Percentiles rank a stretch among this genome's conserved stretches.
Conservation (phyloP, 2,888 invertebrate species). For the Gonocerus acuteangulatus region DNA sequence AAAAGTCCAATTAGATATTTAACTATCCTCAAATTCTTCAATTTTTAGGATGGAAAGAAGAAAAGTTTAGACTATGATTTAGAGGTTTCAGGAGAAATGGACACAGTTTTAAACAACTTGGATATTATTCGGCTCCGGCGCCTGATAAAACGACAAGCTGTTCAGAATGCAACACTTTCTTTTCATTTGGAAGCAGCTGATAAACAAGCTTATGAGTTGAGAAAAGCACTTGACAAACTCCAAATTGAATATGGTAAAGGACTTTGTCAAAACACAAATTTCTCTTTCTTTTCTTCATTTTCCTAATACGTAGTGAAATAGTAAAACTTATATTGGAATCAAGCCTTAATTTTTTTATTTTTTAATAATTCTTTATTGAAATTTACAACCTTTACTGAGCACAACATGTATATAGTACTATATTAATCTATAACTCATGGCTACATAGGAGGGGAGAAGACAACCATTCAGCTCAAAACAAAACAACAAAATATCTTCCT, state of each 20-base stretch:
- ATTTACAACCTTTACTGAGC: too few species aligned
- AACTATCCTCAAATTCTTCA: too few species aligned
- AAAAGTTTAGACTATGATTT: neutral
- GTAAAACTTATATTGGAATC: neutral
- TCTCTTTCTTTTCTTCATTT: neutral
- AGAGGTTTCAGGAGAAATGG: neutral
- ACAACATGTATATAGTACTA: too few species aligned
- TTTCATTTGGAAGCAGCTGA: slow-evolving; percentile 5
- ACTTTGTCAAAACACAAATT: neutral
- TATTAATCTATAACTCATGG: too few species aligned
- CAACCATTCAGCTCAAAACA: too few species aligned
- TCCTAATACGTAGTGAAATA: neutral
- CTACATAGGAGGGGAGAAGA: too few species aligned
- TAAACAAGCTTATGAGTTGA: neutral
- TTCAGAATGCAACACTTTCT: slow-evolving; percentile 12
- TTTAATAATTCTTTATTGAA: too few species aligned
- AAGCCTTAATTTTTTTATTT: too few species aligned
- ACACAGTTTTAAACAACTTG: slow-evolving; percentile 3
- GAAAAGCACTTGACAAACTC: slow-evolving; percentile 8
- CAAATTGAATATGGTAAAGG: slow-evolving; percentile 8
- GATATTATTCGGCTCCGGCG: slow-evolving; percentile 3
- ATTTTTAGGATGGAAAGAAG: too few species aligned
- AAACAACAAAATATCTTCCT: too few species aligned
- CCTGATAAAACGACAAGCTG: neutral
- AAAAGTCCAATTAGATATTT: too few species aligned